phyloP scores from a whole-genome alignment of 2,113 vertebrate genomes.

The Corapipo altera region DNA sequence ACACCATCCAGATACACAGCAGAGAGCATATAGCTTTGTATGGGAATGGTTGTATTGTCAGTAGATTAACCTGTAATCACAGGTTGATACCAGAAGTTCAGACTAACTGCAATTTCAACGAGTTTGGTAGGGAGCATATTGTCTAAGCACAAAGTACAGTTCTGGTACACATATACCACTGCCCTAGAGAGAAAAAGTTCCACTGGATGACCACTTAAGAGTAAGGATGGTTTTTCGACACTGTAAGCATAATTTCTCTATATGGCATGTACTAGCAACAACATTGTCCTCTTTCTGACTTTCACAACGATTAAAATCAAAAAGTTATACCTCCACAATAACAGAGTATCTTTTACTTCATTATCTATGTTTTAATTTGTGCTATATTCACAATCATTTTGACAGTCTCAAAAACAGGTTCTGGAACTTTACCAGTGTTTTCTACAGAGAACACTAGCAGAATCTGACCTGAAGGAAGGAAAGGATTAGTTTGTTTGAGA shows the following conservation, averaged over 20 bases:
- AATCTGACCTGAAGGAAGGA: background rate
- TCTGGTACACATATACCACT: background rate
- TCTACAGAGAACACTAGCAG: background rate
- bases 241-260: background rate
- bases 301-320: background rate
- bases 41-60: rapidly evolving
- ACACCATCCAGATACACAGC: background rate
- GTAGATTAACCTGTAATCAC: background rate
- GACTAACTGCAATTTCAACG: background rate
- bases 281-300: background rate
- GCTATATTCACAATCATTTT: background rate
- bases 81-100: background rate
- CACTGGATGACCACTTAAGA: background rate
- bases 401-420: background rate
- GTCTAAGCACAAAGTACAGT: background rate
- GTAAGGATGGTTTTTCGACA: background rate
- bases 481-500: background rate
- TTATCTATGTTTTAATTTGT: background rate
- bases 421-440: background rate
- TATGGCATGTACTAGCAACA: background rate
- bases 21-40: background rate
- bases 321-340: background rate
- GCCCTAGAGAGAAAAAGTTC: background rate
- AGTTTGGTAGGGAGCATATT: background rate
- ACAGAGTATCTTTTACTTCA: background rate